These are phyloP conservation scores for Camponotus vicinus DNA, from an alignment of 1,140 invertebrate genomes.

Conservation along the genomic window DNA sequence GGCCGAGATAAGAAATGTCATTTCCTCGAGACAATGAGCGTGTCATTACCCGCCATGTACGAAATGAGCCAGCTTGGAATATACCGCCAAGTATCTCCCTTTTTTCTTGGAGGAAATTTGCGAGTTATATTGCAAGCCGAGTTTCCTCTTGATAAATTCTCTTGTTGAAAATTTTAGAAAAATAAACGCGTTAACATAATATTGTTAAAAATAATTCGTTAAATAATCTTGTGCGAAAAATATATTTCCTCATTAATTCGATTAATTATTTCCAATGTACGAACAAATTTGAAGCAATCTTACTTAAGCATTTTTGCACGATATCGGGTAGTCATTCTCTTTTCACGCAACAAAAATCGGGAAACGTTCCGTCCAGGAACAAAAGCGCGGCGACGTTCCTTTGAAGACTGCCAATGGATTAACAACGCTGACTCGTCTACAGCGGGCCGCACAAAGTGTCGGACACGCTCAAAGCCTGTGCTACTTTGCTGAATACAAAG, in stretches of 20 bases:
- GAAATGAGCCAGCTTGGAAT: slow-evolving; percentile 57
- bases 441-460: slow-evolving; percentile 59
- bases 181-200: neutral
- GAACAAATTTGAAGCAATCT: neutral
- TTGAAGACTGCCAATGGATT: slow-evolving; percentile 68
- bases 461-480: slow-evolving; percentile 69
- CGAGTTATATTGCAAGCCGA: no score
- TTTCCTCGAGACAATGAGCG: slow-evolving; percentile 69
- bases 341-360: slow-evolving; percentile 21
- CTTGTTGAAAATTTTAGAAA: neutral
- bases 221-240: neutral
- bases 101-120: slow-evolving; percentile 32
- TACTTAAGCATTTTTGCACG: neutral
- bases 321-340: neutral
- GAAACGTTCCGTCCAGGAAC: slow-evolving; percentile 37
- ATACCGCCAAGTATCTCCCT: neutral
- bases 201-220: neutral
- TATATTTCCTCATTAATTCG: neutral
- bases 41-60: slow-evolving; percentile 66
- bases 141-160: neutral
- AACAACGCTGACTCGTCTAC: slow-evolving; percentile 62
- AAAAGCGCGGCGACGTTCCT: slow-evolving; percentile 35
- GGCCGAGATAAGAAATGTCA: slow-evolving; percentile 73
- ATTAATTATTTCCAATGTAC: neutral
- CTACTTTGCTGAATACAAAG: slow-evolving; percentile 71